Evolutionary conservation across 2,888 invertebrate genomes (phyloP), one percentile per base, ranked within the genome.

Genomic region (Eupeodes latifasciatus): DNA sequence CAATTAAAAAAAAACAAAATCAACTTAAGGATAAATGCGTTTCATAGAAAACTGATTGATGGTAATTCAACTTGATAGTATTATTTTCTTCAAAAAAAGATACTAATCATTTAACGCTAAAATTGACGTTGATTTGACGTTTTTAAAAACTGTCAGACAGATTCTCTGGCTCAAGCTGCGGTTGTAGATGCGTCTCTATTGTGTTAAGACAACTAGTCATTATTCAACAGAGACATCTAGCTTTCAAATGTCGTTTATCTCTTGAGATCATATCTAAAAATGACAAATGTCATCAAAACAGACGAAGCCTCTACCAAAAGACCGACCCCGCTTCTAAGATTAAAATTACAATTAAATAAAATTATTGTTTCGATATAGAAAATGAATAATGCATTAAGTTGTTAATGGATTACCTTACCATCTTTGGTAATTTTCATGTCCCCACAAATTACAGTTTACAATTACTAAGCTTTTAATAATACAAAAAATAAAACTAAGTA

Each of bases 391-490:
- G 5, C 27, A 49, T 66, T 27, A 27, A 66, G 27, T 66, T 66
- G 49, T 19, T 66, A 47, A 3, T 62, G 4, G 1, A 44, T 36
- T 12, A 66, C 51, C 36, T 69, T 69, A 49, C 69, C 69, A 36
- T 69, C 34, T 34, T 53, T 47, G 72, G 47, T 47, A 47, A 47
- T 59, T 47, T 59, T 7, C 44, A 44, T 57, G 19, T 59, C 34
- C 14, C 27, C 57, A 72, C n/a, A 61, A 74, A 49, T 55, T 71
- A 12, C 71, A 71, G 55, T 55, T 27, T 55, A 55, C 71, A 55
- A 55, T 62, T 62, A 62, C 62, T 27, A 27, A 27, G 27, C 27
- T 27, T 27, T 27, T 27, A 2, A 36, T 16, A 11, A 11, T 53
- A 7, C 1, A 44, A 1, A 44, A 44, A 59, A 67, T n/a, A 19